Percentiles rank a stretch among this genome's conserved stretches.
These are phyloP conservation scores for Tetrax tetrax DNA, from an alignment of 2,113 vertebrate species.

Conservation along the genomic window DNA sequence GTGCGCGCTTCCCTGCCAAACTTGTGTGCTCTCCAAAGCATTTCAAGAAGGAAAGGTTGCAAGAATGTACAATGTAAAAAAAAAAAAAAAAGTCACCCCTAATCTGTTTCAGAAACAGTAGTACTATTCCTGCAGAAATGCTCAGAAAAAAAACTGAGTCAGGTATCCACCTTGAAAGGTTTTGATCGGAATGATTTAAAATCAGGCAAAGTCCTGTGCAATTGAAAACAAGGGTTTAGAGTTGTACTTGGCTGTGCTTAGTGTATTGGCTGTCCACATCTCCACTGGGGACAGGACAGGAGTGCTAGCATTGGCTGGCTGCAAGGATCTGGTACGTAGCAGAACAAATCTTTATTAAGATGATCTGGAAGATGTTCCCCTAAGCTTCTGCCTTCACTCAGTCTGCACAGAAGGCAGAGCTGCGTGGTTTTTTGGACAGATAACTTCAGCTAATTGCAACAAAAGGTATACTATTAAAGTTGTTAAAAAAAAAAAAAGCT, in stretches of 20 bases:
- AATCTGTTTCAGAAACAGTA: neutral
- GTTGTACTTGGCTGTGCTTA: neutral
- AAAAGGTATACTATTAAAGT: neutral
- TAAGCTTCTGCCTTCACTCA: neutral
- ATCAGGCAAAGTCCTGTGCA: neutral
- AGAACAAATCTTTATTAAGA: neutral
- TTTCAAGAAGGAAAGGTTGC: neutral
- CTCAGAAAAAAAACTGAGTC: neutral
- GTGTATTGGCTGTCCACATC: neutral
- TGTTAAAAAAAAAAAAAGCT: neutral
- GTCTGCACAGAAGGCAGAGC: neutral
- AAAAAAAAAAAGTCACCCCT: neutral
- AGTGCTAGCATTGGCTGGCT: neutral
- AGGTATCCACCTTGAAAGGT: neutral
- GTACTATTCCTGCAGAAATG: neutral
- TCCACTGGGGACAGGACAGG: neutral
- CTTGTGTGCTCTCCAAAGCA: neutral
- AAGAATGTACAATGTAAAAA: neutral
- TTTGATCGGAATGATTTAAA: neutral
- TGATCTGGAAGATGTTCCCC: neutral
- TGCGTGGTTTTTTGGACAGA: neutral
- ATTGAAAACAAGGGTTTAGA: neutral
- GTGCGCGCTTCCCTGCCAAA: neutral
- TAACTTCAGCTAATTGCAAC: neutral
- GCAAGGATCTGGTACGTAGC: neutral